Percentiles rank a stretch among this genome's conserved stretches.
Conservation (phyloP, 2,888 invertebrate species). For the Tinea semifulvella region DNA sequence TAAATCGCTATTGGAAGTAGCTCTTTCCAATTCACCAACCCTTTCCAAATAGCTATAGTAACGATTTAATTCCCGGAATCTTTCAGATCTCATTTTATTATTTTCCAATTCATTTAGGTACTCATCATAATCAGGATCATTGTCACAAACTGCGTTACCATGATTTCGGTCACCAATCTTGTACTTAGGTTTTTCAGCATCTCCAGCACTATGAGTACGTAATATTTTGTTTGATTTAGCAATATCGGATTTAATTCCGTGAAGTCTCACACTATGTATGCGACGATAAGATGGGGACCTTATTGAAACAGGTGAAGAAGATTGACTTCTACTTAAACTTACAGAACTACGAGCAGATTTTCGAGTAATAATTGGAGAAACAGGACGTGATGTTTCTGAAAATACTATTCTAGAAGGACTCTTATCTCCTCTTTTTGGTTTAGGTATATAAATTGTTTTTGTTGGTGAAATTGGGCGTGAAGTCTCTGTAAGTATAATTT, state of each 20-base stretch:
- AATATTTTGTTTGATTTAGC: slow-evolving; percentile 47
- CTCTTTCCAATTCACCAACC: slow-evolving; percentile 82
- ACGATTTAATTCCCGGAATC: slow-evolving; percentile 84
- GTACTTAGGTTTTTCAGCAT: slow-evolving; percentile 51
- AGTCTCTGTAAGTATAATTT: slow-evolving; percentile 46
- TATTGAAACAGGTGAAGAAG: slow-evolving; percentile 66
- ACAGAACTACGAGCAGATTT: slow-evolving; percentile 23
- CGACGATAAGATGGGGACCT: slow-evolving; percentile 74
- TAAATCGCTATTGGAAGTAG: slow-evolving; percentile 74
- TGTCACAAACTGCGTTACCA: slow-evolving; percentile 27
- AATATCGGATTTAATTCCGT: slow-evolving; percentile 40
- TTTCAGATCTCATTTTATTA: slow-evolving; percentile 74
- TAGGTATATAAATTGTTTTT: slow-evolving; percentile 26
- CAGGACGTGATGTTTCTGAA: slow-evolving; percentile 50
- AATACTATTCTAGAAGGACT: slow-evolving; percentile 39
- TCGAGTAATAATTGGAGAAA: slow-evolving; percentile 43
- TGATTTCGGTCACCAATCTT: slow-evolving; percentile 30
- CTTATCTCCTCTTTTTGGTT: slow-evolving; percentile 28
- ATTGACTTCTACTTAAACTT: slow-evolving; percentile 44
- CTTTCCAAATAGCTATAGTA: slow-evolving; percentile 88
- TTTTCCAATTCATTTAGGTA: slow-evolving; percentile 73
- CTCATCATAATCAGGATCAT: slow-evolving; percentile 72
- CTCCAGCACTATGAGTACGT: slow-evolving; percentile 73
- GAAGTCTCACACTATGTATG: slow-evolving; percentile 62
- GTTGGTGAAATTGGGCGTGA: slow-evolving; percentile 44